phyloP scores from a whole-genome alignment of 2,113 vertebrate genomes.

The Phalacrocorax carbo region DNA sequence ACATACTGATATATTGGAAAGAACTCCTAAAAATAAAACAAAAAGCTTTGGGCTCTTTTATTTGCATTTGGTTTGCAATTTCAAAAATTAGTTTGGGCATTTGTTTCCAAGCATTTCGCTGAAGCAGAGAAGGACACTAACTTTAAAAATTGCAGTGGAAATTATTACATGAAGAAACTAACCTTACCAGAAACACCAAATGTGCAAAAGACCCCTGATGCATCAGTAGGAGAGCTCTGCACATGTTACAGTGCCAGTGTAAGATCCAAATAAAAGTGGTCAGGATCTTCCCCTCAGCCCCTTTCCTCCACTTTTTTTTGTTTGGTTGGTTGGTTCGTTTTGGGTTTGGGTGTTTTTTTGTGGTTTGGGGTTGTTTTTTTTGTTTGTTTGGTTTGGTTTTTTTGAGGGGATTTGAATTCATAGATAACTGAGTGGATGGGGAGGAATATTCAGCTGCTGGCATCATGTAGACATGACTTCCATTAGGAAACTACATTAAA shows the following conservation, averaged over 20 bases:
- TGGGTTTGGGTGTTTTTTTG: too few relatives aligned
- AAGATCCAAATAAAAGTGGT: background rate
- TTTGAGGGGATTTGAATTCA: background rate
- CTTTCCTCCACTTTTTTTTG: background rate
- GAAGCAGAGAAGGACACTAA: background rate
- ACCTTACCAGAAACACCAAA: background rate
- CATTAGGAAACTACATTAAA: background rate
- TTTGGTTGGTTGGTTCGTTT: too few relatives aligned
- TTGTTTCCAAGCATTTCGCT: background rate
- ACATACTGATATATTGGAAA: background rate
- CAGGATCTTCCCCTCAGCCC: fast-evolving
- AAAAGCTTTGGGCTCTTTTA: background rate
- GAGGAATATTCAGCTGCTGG: background rate
- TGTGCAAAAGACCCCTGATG: background rate
- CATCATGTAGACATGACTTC: background rate
- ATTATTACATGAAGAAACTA: background rate
- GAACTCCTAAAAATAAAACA: background rate
- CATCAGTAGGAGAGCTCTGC: background rate
- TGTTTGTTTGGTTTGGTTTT: background rate
- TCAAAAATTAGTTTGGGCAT: background rate
- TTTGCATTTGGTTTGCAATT: background rate
- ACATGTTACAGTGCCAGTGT: background rate
- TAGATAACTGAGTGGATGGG: background rate
- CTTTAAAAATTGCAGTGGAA: background rate
- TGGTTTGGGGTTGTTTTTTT: too few relatives aligned